Conservation (phyloP, 2,797 vertebrate genomes). For the Lagocephalus sceleratus region DNA sequence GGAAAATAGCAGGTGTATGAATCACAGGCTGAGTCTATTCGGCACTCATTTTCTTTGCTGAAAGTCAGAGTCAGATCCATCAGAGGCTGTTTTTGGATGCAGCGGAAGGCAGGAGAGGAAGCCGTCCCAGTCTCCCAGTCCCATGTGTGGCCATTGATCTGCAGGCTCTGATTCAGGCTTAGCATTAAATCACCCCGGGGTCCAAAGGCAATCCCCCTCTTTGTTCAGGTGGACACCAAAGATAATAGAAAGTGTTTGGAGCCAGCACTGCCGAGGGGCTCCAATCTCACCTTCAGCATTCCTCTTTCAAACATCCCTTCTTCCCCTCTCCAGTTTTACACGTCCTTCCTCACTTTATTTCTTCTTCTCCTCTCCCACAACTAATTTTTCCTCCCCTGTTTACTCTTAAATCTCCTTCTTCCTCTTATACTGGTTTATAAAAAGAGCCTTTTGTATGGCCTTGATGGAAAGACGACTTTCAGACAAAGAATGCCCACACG, state of each 20-base stretch:
- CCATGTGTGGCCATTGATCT: slow-evolving; percentile 66
- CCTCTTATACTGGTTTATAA: slow-evolving; percentile 54
- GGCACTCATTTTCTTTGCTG: no score
- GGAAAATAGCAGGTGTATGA: no score
- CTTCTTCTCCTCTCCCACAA: slow-evolving; percentile 22
- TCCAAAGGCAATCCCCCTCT: slow-evolving; percentile 49
- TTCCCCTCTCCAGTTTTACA: slow-evolving; percentile 39
- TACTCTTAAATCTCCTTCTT: slow-evolving; percentile 36
- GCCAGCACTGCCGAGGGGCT: slow-evolving; percentile 36
- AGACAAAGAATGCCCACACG: slow-evolving; percentile 59
- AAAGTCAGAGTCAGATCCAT: slow-evolving; percentile 3
- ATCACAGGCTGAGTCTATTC: no score
- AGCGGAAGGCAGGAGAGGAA: background rate
- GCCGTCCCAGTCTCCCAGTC: slow-evolving; percentile 28
- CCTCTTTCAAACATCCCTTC: slow-evolving; percentile 25
- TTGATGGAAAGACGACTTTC: slow-evolving; percentile 68
- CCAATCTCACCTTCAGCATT: slow-evolving; percentile 61
- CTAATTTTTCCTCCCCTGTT: slow-evolving; percentile 20
- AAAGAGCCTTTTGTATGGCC: slow-evolving; percentile 62
- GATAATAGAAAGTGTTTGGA: slow-evolving; percentile 69
- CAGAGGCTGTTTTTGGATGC: slow-evolving; percentile 20
- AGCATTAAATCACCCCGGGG: slow-evolving; percentile 66
- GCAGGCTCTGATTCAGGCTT: slow-evolving; percentile 58
- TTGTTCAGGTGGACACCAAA: slow-evolving; percentile 64
- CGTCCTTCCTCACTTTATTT: slow-evolving; percentile 36